These are phyloP conservation scores for Heliconius congener DNA, from an alignment of 1,140 invertebrate genomes.

Conservation along the genomic window DNA sequence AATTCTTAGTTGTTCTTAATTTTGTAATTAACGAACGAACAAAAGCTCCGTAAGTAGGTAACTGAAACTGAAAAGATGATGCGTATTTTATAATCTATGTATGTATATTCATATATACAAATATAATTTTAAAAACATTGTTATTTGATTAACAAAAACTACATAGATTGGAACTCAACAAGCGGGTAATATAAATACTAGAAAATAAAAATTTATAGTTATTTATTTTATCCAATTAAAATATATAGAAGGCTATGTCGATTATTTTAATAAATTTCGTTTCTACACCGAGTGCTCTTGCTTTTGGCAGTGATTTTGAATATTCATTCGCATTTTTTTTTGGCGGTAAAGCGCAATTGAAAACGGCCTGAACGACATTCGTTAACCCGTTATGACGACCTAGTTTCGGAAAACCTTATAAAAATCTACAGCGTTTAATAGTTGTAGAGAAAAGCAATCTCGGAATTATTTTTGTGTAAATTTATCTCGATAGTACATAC, in stretches of 20 bases:
- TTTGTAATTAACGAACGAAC: too few relatives aligned
- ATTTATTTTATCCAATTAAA: constrained; percentile 4
- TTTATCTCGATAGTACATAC: neutral
- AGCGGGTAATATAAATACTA: neutral
- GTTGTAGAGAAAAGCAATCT: constrained; percentile 11
- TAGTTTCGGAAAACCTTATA: constrained; percentile 27
- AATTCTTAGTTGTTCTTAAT: too few relatives aligned
- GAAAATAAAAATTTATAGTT: neutral
- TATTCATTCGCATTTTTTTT: constrained; percentile 22
- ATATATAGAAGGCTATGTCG: neutral
- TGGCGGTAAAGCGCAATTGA: constrained; percentile 28
- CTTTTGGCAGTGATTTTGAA: constrained; percentile 17
- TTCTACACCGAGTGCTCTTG: neutral
- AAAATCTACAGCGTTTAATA: constrained; percentile 27
- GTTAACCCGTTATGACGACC: constrained; percentile 24
- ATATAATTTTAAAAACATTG: too few relatives aligned
- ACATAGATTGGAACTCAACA: too few relatives aligned
- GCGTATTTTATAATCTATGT: too few relatives aligned
- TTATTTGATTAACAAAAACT: too few relatives aligned
- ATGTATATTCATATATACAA: too few relatives aligned
- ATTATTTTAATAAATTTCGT: neutral
- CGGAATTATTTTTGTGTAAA: constrained; percentile 1
- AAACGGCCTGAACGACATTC: constrained; percentile 23
- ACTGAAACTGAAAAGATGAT: too few relatives aligned
- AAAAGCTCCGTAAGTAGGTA: too few relatives aligned